Conservation (phyloP, 2,113 vertebrate genomes). For the Ceratotherium simum region DNA sequence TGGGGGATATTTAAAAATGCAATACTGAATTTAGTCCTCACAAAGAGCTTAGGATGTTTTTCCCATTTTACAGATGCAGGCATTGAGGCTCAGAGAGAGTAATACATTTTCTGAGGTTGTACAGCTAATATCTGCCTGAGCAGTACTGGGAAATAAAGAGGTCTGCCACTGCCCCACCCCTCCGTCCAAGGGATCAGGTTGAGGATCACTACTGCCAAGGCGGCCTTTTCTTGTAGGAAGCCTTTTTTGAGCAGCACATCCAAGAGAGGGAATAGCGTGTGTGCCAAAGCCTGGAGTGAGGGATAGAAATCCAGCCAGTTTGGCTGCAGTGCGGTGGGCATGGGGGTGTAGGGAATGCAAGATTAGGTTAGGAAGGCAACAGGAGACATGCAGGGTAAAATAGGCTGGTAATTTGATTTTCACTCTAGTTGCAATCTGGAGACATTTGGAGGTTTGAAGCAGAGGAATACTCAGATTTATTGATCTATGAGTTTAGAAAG, state of each 20-base stretch:
- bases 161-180: not conserved
- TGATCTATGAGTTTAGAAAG: not conserved
- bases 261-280: too few species aligned
- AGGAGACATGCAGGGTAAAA: not conserved
- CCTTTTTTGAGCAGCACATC: not conserved
- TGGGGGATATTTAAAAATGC: not conserved
- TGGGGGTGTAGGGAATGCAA: accelerated
- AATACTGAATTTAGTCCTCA: not conserved
- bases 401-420: not conserved
- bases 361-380: not conserved
- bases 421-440: not conserved
- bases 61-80: not conserved
- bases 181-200: not conserved
- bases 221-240: not conserved
- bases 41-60: not conserved
- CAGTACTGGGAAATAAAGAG: not conserved
- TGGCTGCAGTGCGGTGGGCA: accelerated
- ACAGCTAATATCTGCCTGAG: not conserved
- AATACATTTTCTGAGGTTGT: not conserved
- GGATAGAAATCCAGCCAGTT: not conserved
- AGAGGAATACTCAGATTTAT: not conserved
- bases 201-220: not conserved
- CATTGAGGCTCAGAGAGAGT: not conserved
- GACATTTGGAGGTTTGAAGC: not conserved
- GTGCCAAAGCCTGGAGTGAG: not conserved